Conservation (phyloP, 2,113 vertebrate genomes). For the Pimephales promelas region DNA sequence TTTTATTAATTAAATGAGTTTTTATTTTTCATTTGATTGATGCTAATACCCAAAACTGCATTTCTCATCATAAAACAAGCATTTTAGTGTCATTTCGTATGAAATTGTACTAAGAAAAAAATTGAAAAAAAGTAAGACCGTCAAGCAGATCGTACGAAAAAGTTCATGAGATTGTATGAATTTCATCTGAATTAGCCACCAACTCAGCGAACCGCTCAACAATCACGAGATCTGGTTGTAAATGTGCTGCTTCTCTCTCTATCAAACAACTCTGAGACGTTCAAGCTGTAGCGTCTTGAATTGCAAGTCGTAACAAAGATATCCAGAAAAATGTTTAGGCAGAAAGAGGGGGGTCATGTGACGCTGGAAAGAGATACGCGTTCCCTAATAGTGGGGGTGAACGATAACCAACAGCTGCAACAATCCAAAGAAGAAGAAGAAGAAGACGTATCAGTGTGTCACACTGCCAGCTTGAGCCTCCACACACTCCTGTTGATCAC, state of each 20-base stretch:
- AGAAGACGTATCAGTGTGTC: not conserved
- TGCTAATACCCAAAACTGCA: too few species aligned
- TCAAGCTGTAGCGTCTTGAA: not conserved
- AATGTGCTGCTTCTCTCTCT: not conserved
- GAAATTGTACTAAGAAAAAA: not conserved
- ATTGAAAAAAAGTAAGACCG: not conserved
- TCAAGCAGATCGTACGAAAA: not conserved
- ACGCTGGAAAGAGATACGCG: not conserved
- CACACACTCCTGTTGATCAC: too few species aligned
- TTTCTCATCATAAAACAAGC: too few species aligned
- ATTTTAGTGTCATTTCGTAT: too few species aligned
- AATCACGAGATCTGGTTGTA: not conserved
- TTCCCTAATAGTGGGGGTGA: not conserved
- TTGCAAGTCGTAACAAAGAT: conserved; percentile 6
- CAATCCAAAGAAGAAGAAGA: not conserved
- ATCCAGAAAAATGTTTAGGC: not conserved
- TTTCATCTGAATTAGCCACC: too few species aligned
- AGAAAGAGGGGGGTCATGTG: conserved; percentile 21
- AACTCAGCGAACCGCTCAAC: not conserved
- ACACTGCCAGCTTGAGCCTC: not conserved
- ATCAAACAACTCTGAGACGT: not conserved
- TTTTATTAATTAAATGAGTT: too few species aligned
- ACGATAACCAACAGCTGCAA: not conserved
- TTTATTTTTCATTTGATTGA: too few species aligned
- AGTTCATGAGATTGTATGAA: not conserved